phyloP scores from a whole-genome alignment of 2,888 invertebrate genomes.

The Drosophila mulleri region DNA sequence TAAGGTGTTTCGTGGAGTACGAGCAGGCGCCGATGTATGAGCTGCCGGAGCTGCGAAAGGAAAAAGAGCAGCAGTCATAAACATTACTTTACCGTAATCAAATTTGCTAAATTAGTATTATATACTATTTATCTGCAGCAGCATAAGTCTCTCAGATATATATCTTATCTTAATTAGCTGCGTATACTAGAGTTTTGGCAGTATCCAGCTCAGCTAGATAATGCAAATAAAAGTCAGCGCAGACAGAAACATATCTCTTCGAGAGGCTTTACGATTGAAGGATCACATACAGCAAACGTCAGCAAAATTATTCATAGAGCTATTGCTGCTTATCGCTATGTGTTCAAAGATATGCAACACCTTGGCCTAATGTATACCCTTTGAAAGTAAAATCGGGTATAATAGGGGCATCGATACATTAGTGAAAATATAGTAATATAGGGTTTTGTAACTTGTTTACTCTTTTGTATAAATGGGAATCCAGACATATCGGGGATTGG shows the following conservation, averaged over 20 bases:
- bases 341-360: constrained; percentile 8
- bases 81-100: background rate
- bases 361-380: background rate
- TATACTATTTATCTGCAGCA: constrained; percentile 7
- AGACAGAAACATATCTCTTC: background rate
- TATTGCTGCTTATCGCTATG: constrained; percentile 1
- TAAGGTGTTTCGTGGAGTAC: constrained; percentile 37
- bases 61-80: constrained; percentile 10
- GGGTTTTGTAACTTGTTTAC: too few species aligned
- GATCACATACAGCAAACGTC: constrained; percentile 2
- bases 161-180: constrained; percentile 5
- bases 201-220: background rate
- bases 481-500: background rate
- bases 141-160: background rate
- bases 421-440: too few species aligned
- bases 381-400: background rate
- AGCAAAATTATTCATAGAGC: background rate
- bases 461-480: too few species aligned
- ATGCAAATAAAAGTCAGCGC: background rate
- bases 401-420: background rate
- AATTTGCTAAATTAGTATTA: constrained; percentile 8
- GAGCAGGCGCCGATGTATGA: constrained; percentile 37
- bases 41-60: constrained; percentile 48
- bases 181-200: constrained; percentile 3
- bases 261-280: background rate